Evolutionary conservation across 2,888 invertebrate genomes (phyloP), one percentile per base, ranked within the genome.

Genomic region (Metellina segmentata): DNA sequence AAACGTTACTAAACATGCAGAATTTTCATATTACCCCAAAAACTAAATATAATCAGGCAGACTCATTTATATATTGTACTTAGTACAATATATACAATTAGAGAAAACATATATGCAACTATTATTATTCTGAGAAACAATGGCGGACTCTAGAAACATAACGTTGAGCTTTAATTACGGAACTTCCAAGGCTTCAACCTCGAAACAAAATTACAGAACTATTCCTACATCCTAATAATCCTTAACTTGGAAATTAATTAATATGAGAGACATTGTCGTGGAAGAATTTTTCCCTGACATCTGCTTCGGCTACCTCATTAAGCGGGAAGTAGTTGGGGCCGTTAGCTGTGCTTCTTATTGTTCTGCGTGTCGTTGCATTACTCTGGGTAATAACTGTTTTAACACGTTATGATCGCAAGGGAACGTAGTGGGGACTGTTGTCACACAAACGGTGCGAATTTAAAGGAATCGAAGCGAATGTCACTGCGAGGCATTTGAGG

Each of bases 231-330:
- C 48, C 81, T 81, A 75, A 88, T 81, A 88, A 61, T 74, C 74
- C 81, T 72, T 74, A 70, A 69, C 81, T 16, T 19, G 75, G 81
- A 88, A 88, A 88, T 88, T 88, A 88, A 88, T 88, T 88, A 88
- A 88, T 88, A 81, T 81, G 61, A 49, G 81, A 81, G 20, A 48
- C 61, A 69, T 81, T 49, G 81, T 81, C 61, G 75, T 53, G 61
- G 69, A 88, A 75, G 75, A 81, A 74, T 88, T 81, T 88, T 81
- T 13, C 81, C 48, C 8, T 81, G 81, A 88, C 88, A 81, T 74
- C 75, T 81, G 69, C 81, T 74, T 74, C 19, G 72, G 13, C n/a
- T 74, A 69, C 75, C 88, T 88, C 81, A 88, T 88, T 88, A 81
- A 75, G 34, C n/a, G 75, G 19, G 61, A n/a, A 34, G 34, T 85